Evolutionary conservation across 2,797 vertebrate species (phyloP).

Genomic region (Pangasius sanitwongsei): DNA sequence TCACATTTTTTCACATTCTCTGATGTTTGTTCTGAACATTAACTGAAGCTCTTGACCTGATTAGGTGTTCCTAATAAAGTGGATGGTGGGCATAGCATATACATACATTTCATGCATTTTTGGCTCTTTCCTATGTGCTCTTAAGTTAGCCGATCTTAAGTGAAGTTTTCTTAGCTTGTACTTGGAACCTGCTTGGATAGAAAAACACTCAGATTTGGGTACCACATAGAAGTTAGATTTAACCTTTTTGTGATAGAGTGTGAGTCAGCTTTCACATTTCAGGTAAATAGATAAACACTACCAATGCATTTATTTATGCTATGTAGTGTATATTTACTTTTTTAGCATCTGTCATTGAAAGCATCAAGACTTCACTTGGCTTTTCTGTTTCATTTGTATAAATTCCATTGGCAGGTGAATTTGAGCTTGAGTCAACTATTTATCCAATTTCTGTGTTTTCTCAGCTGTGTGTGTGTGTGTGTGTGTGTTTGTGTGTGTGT

Average conservation of each 20-base stretch:
- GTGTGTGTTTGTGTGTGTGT: not conserved
- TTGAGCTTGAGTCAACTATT: not conserved
- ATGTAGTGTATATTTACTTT: not conserved
- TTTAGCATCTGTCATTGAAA: not conserved
- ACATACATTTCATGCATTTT: not conserved
- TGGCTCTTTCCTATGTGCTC: not conserved
- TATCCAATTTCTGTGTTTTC: not conserved
- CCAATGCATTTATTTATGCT: not conserved
- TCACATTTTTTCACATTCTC: not conserved
- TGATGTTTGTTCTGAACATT: not conserved
- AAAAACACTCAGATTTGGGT: not conserved
- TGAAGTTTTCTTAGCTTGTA: not conserved
- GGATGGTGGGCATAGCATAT: no score
- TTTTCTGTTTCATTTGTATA: constrained; percentile 34
- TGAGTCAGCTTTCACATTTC: not conserved
- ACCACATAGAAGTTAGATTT: not conserved
- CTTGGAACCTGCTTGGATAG: not conserved
- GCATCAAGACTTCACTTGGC: not conserved
- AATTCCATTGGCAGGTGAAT: constrained; percentile 50
- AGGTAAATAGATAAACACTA: not conserved
- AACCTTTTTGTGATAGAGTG: not conserved
- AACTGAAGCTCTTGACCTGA: not conserved
- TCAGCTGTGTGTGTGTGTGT: not conserved
- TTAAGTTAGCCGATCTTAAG: not conserved
- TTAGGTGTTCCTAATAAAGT: not conserved